Base-by-base conservation (phyloP, 2,113 vertebrate genomes). In the Paralichthys olivaceus region DNA sequence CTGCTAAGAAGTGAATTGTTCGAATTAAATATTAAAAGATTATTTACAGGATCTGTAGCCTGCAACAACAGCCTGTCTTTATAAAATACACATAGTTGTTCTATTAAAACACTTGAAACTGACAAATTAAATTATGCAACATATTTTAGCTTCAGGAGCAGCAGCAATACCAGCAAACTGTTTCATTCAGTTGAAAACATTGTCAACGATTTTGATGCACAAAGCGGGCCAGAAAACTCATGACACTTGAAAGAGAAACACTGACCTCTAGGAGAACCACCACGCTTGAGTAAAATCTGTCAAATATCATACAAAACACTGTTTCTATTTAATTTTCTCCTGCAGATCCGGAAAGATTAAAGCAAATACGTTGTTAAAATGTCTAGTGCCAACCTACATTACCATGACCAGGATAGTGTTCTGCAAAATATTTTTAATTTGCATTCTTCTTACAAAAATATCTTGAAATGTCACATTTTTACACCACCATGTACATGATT, bases 391-490 rank as follows among this genome's bases (percentile, higher is more conserved):
- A 45, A 45, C 14, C 43, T 17, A 49, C n/a, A 51, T 5, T 25
- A 26, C 12, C 1, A 11, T 49, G 58, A n/a, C 49, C 14, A 54
- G 2, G 9, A 66, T 34, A 66, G n/a, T 43, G 12, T 43, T 1
- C 6, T 20, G 5, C 29, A 20, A 0, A 56, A 58, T 28, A 3
- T 40, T 32, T 72, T 80, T 76, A 13, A 43, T 74, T 56, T 51
- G 11, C 4, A 63, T 40, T 15, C 51, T 72, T 81, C 67, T 47
- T 5, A 76, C 14, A 64, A 34, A 25, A 19, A 53, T 29, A 12
- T 22, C 19, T 23, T 68, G 4, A 72, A 59, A 72, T 55, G 25
- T 59, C 14, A 34, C 7, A 59, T 40, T 57, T 69, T 26, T 6
- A 58, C 29, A 55, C n/a, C 68, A 56, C 54, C n/a, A 6, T 47